Conservation (phyloP, 2,113 vertebrate species). For the Alexandromys fortis region DNA sequence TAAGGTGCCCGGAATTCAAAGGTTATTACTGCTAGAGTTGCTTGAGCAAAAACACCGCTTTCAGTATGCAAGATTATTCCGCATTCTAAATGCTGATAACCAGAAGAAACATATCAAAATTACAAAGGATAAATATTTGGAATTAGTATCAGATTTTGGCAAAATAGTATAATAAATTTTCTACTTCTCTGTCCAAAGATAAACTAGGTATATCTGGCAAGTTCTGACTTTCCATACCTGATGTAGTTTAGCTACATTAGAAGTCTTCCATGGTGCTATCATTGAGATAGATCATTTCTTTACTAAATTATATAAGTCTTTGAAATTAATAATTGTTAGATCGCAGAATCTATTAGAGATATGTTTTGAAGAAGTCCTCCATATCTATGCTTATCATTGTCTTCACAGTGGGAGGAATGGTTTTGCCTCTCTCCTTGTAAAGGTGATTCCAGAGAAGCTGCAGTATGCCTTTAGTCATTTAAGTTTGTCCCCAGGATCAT, state of each 20-base stretch:
- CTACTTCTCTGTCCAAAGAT: background rate
- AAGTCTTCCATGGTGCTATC: background rate
- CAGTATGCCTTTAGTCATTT: background rate
- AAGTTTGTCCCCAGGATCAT: background rate
- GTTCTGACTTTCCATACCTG: background rate
- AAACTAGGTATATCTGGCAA: background rate
- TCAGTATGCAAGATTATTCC: background rate
- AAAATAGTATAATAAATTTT: background rate
- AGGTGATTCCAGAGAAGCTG: background rate
- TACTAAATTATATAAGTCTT: background rate
- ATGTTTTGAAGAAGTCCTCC: background rate
- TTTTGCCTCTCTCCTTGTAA: background rate
- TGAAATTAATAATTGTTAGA: conserved; percentile 37
- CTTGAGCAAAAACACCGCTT: conserved; percentile 22
- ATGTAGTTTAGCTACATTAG: background rate
- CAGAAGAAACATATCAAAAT: conserved; percentile 10
- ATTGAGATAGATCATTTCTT: background rate
- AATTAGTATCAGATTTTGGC: background rate
- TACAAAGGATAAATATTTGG: background rate
- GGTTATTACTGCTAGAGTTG: background rate
- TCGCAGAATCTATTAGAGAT: background rate
- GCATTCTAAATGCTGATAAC: background rate
- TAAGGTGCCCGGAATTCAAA: background rate
- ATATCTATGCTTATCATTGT: background rate
- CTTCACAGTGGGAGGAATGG: background rate